Evolutionary conservation across 2,113 vertebrate genomes (phyloP), one percentile per base, ranked within the genome.

Genomic region (Lamprotornis superbus): DNA sequence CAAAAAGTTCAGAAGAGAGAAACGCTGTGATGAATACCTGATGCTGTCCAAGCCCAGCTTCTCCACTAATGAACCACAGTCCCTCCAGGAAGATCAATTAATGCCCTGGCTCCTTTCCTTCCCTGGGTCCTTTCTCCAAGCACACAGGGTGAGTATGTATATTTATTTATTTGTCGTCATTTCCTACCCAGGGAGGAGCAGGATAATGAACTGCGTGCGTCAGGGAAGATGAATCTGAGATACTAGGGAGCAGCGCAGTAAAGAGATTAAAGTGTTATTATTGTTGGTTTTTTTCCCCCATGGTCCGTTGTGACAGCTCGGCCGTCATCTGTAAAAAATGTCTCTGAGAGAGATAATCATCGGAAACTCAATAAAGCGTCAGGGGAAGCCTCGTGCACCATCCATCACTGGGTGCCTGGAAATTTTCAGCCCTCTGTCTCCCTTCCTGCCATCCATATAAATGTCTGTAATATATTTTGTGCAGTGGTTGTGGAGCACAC

Each of bases 331-430:
- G 98, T 98, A 98, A 98, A 98, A 98, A 98, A 98, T 99, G 98
- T 99, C 98, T 98, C 97, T 95, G 98, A 97, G 98, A 98, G 98
- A 99, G 99, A 99, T 99, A 99, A 99, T 99, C 99, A 99, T 98
- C 98, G 98, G 98, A 99, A 99, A 99, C 99, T 99, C 99, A 99
- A 99, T 99, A 99, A 99, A 99, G 98, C 99, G 99, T 99, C 99
- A 98, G 97, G 97, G 98, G 98, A 93, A 98, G 98, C 98, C 98
- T 98, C 97, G 92, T 97, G 95, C 93, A 97, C 98, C 99, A 99
- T 99, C 99, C 98, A 99, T 99, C 99, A 99, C 97, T 39, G 97
- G 97, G 98, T 98, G 98, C 99, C 99, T 99, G 99, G 98, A 99
- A 99, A 99, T 98, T 98, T 98, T 97, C 98, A 98, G 97, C 96